Conservation (phyloP, 2,888 invertebrate genomes). For the Xestia ashworthii region DNA sequence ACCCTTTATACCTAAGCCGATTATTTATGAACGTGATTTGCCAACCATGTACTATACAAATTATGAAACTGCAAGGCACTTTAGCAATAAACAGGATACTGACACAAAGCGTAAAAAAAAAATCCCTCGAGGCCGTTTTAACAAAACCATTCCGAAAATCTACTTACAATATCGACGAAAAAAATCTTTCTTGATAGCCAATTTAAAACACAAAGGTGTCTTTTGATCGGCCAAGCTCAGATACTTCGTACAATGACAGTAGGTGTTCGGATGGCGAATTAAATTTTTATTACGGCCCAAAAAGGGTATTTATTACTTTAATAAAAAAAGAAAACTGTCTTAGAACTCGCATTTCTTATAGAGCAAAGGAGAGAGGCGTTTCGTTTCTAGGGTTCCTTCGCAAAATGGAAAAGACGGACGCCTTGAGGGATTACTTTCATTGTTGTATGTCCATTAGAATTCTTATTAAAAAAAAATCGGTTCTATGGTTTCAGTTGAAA, state of each 20-base stretch:
- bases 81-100: neutral
- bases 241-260: slow-evolving; percentile 35
- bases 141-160: slow-evolving; percentile 17
- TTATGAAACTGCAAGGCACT: neutral
- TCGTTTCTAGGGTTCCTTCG: slow-evolving; percentile 11
- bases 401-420: neutral
- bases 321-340: slow-evolving; percentile 60
- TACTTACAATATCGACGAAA: slow-evolving; percentile 30
- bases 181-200: slow-evolving; percentile 50
- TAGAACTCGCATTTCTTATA: slow-evolving; percentile 41
- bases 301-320: slow-evolving; percentile 68
- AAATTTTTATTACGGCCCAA: slow-evolving; percentile 64
- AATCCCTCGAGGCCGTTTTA: neutral
- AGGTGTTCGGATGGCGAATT: slow-evolving; percentile 63
- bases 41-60: neutral
- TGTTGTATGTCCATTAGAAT: too few relatives aligned
- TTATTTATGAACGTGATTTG: too few relatives aligned
- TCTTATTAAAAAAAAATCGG: neutral
- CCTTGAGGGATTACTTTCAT: neutral
- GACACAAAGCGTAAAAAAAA: neutral
- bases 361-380: slow-evolving; percentile 2
- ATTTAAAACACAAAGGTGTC: slow-evolving; percentile 61
- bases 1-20: too few relatives aligned
- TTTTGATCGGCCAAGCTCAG: slow-evolving; percentile 42
- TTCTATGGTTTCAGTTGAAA: neutral